These are phyloP conservation scores for Notodonta dromedarius DNA, from an alignment of 2,888 invertebrate species.

Conservation along the genomic window DNA sequence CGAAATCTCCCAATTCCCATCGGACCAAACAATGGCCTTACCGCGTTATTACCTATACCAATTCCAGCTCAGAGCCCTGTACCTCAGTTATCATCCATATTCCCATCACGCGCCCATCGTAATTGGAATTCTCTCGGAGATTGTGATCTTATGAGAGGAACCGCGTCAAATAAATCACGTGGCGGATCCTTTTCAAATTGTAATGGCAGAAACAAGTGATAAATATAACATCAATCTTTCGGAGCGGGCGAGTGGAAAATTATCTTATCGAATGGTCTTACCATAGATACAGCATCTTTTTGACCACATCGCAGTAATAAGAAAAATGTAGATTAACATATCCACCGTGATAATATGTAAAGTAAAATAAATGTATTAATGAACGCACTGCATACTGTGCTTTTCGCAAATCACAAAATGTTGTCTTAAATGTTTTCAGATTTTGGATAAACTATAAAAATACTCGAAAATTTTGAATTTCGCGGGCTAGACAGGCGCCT, in stretches of 20 bases:
- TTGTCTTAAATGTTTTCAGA: too few species aligned
- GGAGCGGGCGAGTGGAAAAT: slow-evolving; percentile 1
- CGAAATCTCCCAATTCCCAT: slow-evolving; percentile 3
- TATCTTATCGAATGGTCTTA: not conserved
- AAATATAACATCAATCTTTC: slow-evolving; percentile 5
- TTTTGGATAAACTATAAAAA: too few species aligned
- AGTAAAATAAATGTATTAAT: too few species aligned
- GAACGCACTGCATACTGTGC: too few species aligned
- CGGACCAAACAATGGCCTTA: slow-evolving; percentile 12
- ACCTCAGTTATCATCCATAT: slow-evolving; percentile 33
- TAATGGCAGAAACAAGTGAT: slow-evolving; percentile 38
- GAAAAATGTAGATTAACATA: too few species aligned
- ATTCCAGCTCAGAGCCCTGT: slow-evolving; percentile 25
- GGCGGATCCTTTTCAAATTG: slow-evolving; percentile 48
- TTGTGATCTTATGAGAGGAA: slow-evolving; percentile 68
- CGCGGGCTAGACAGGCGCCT: too few species aligned
- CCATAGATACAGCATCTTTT: too few species aligned
- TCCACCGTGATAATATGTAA: too few species aligned
- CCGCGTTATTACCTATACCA: slow-evolving; percentile 21
- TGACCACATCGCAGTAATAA: too few species aligned
- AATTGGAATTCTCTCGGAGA: slow-evolving; percentile 75
- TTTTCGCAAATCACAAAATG: too few species aligned
- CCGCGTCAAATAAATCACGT: slow-evolving; percentile 64
- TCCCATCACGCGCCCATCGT: slow-evolving; percentile 63
- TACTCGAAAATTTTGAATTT: too few species aligned